Percentiles rank a stretch among this genome's conserved stretches.
Conservation (phyloP, 2,888 invertebrate genomes). For the Philonicus albiceps region DNA sequence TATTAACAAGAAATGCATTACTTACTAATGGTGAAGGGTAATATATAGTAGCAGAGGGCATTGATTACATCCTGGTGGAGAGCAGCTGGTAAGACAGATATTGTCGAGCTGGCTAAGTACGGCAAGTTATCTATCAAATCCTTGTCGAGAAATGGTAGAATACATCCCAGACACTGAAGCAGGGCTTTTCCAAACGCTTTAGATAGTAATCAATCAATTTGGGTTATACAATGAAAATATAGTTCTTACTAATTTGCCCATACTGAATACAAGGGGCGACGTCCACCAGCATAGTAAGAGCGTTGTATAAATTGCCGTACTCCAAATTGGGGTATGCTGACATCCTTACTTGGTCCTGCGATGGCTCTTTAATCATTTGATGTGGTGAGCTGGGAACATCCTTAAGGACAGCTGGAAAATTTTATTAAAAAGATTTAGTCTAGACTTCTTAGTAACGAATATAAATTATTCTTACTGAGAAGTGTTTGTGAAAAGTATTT, state of each 20-base stretch:
- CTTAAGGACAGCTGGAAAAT: constrained; percentile 84
- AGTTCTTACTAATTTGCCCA: constrained; percentile 76
- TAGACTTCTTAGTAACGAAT: background rate
- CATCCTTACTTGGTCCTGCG: constrained; percentile 86
- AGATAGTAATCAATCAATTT: background rate
- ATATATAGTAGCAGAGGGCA: constrained; percentile 91
- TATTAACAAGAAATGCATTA: constrained; percentile 57
- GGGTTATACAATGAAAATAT: background rate
- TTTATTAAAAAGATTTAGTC: background rate
- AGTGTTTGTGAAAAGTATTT: constrained; percentile 98
- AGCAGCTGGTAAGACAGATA: constrained; percentile 88
- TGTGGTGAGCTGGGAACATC: constrained; percentile 94
- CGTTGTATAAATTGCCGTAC: constrained; percentile 94
- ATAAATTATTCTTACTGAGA: constrained; percentile 72
- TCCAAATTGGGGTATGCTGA: constrained; percentile 95
- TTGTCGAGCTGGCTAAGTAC: constrained; percentile 91
- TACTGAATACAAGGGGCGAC: constrained; percentile 91
- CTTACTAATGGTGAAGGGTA: constrained; percentile 94
- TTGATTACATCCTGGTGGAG: constrained; percentile 95
- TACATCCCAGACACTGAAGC: constrained; percentile 91
- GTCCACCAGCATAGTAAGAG: constrained; percentile 81
- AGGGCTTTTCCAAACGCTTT: constrained; percentile 92
- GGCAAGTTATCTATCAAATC: constrained; percentile 96
- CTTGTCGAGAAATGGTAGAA: constrained; percentile 95
- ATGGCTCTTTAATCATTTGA: constrained; percentile 87